Evolutionary conservation across 2,797 vertebrate species (phyloP), one percentile per base, ranked within the genome.

Genomic region (Cossypha heuglini): DNA sequence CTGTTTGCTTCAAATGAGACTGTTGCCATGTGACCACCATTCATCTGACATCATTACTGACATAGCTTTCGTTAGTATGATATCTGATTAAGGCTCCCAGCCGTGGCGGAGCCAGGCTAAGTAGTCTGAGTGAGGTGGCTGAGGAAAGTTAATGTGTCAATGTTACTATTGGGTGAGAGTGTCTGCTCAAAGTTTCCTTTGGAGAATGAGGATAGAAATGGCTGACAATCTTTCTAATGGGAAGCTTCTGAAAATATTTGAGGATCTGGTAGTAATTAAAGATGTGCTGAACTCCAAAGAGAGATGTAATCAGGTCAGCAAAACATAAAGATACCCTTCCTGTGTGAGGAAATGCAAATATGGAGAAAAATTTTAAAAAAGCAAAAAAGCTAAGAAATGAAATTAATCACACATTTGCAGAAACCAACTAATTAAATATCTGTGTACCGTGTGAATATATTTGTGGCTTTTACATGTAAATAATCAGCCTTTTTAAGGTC

Each of bases 21-120:
- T 71, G 95, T 83, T 97, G 96, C 92, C 93, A 84, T 80, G 97
- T 96, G 96, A 95, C 97, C 80, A 95, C 96, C 33, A 86, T 97
- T 95, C 97, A 97, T 97, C 97, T 98, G 97, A 98, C 98, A 98
- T 98, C 97, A 98, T 98, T 98, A 90, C 97, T 97, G 98, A 98
- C 97, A 94, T 48, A 95, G 97, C 81, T 97, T 95, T 97, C 45
- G 16, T 74, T 91, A 88, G 93, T 82, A 93, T 97, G 97, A 95
- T 97, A 97, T 98, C 98, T 98, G 97, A 98, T 98, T 97, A 97
- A 97, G 93, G 83, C 91, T 97, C 95, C 96, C 97, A 97, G 97
- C 97, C 97, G 24, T 96, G 14, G 87, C 92, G 97, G 98, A 98
- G 98, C 98, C 98, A 98, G 97, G 84, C 97, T 94, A 96, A 96